These are phyloP conservation scores for Anoplophora glabripennis DNA, from an alignment of 1,140 invertebrate genomes.

Conservation along the genomic window DNA sequence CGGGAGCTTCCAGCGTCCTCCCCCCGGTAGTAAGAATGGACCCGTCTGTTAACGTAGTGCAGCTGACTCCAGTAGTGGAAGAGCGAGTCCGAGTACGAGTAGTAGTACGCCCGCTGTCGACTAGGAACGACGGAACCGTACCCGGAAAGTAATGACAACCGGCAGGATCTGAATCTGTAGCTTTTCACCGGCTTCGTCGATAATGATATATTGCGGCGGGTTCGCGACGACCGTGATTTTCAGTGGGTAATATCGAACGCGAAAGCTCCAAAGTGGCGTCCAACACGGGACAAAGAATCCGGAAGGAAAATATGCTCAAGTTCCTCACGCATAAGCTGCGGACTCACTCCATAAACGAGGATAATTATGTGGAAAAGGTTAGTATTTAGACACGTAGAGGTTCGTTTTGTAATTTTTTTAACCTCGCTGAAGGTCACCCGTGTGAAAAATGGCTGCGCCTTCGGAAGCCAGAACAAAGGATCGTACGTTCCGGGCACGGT, in stretches of 20 bases:
- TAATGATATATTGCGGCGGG: not conserved
- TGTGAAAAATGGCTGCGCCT: slow-evolving; percentile 46
- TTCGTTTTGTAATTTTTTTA: slow-evolving; percentile 29
- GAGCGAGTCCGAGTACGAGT: slow-evolving; percentile 18
- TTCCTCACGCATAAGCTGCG: slow-evolving; percentile 76
- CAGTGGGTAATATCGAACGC: not conserved
- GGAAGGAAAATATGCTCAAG: slow-evolving; percentile 66
- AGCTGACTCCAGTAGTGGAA: slow-evolving; percentile 35
- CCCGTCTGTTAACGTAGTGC: slow-evolving; percentile 33
- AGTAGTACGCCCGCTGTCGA: slow-evolving; percentile 29
- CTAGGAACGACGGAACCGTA: slow-evolving; percentile 19
- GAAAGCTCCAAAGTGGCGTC: slow-evolving; percentile 40
- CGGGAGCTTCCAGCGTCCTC: slow-evolving; percentile 10
- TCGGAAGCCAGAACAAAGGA: slow-evolving; percentile 46
- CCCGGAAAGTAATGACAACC: slow-evolving; percentile 9
- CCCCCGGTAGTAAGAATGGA: slow-evolving; percentile 44
- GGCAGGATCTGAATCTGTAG: slow-evolving; percentile 9
- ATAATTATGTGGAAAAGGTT: slow-evolving; percentile 52
- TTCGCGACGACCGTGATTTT: slow-evolving; percentile 15
- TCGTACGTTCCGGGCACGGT: slow-evolving; percentile 32
- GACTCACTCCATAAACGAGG: slow-evolving; percentile 77
- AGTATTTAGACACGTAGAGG: slow-evolving; percentile 25
- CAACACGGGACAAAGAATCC: slow-evolving; percentile 32
- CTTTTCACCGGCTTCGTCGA: not conserved
- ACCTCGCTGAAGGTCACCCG: slow-evolving; percentile 48